Percentiles rank a stretch among this genome's conserved stretches.
phyloP scores from a whole-genome alignment of 2,797 vertebrate species.

The Alca torda region DNA sequence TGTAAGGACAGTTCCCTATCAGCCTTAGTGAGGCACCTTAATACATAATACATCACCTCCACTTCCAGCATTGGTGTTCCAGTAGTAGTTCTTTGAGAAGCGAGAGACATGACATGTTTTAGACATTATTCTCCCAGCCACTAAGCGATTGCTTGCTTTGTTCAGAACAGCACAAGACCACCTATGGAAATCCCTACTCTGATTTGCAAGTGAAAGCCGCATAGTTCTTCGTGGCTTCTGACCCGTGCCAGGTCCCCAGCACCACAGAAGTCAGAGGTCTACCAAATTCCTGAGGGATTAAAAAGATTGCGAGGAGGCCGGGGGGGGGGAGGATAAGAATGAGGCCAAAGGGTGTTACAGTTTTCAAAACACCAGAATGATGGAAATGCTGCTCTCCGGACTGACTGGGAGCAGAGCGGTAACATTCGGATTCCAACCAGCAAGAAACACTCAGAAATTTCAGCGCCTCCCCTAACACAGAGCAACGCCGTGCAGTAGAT shows the following conservation, averaged over 20 bases:
- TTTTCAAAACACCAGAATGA: neutral
- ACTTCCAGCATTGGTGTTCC: neutral
- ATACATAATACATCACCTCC: constrained; percentile 26
- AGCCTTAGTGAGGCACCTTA: neutral
- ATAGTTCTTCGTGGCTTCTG: neutral
- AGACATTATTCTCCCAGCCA: neutral
- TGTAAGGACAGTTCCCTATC: neutral
- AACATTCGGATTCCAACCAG: accelerated
- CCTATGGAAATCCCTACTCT: neutral
- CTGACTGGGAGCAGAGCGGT: neutral
- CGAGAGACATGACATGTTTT: neutral
- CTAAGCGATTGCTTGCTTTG: neutral
- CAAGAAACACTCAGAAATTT: neutral
- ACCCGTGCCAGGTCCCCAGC: neutral
- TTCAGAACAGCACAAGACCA: neutral
- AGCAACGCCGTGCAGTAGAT: neutral
- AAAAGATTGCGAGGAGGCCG: neutral
- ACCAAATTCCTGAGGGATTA: constrained; percentile 14
- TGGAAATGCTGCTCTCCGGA: neutral
- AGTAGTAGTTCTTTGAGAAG: neutral
- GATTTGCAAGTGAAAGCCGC: neutral
- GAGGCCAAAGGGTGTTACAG: neutral
- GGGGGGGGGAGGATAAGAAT: neutral
- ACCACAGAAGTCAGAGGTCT: neutral
- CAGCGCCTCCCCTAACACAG: neutral